Conservation (phyloP, 1,140 invertebrate species). For the Forficula auricularia region DNA sequence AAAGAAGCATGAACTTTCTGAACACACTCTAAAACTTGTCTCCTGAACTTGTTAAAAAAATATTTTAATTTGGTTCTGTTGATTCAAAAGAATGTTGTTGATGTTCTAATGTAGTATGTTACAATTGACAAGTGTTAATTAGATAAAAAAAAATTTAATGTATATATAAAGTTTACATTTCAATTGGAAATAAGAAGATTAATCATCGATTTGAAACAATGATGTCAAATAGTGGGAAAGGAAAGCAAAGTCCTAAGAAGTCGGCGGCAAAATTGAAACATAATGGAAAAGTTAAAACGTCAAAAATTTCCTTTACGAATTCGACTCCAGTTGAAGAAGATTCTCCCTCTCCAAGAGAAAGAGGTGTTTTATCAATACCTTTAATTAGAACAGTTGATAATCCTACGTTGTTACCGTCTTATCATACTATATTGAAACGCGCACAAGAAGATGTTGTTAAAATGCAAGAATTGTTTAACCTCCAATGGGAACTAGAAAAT, state of each 20-base stretch:
- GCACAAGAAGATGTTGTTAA: slow-evolving; percentile 41
- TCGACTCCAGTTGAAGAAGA: neutral
- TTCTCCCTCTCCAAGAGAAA: neutral
- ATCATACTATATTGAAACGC: slow-evolving; percentile 35
- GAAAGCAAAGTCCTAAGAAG: slow-evolving; percentile 28
- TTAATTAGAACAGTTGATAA: slow-evolving; percentile 35
- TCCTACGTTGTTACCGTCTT: slow-evolving; percentile 32
- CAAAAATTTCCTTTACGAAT: neutral
- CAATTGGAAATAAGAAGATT: too few relatives aligned
- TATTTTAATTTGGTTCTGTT: too few relatives aligned
- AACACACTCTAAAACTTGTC: too few relatives aligned
- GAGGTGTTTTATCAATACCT: slow-evolving; percentile 15
- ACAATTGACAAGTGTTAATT: too few relatives aligned
- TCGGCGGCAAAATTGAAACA: slow-evolving; percentile 18
- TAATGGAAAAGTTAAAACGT: neutral
- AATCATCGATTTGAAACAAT: too few relatives aligned
- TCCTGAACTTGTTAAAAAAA: too few relatives aligned
- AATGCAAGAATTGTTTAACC: slow-evolving; percentile 66
- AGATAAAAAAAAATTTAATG: too few relatives aligned
- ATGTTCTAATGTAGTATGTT: too few relatives aligned
- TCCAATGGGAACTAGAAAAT: slow-evolving; percentile 77
- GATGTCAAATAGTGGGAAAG: slow-evolving; percentile 26
- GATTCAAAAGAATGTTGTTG: too few relatives aligned
- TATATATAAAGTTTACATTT: too few relatives aligned
- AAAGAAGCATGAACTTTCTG: too few relatives aligned